A percentile compares a stretch with the other conserved stretches of the same genome.
Evolutionary conservation across 2,113 vertebrate species (phyloP).

Genomic region (Sterna hirundo): DNA sequence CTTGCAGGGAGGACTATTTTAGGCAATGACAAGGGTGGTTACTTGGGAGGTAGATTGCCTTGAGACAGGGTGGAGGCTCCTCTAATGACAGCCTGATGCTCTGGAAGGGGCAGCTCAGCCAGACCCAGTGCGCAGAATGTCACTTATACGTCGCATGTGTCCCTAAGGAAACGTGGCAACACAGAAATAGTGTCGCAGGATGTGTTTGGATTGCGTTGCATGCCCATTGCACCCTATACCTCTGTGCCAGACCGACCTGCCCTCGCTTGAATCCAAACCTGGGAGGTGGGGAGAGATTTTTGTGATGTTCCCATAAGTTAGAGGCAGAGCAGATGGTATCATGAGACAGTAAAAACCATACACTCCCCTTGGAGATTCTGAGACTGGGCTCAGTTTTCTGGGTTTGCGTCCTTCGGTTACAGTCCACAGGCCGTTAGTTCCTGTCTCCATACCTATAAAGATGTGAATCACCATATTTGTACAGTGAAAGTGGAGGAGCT

Average conservation of each 20-base stretch:
- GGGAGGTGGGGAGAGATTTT: background rate
- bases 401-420: background rate
- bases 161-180: background rate
- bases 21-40: background rate
- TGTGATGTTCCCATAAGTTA: background rate
- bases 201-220: fast-evolving
- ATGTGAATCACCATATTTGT: background rate
- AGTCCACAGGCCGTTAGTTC: background rate
- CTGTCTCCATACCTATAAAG: background rate
- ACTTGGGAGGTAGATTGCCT: background rate
- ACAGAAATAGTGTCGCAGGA: background rate
- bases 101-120: background rate
- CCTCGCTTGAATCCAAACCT: background rate
- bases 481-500: background rate
- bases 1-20: background rate
- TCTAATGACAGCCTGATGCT: background rate
- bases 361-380: background rate
- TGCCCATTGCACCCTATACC: background rate
- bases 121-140: fast-evolving
- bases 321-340: background rate
- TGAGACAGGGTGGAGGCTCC: background rate
- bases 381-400: background rate
- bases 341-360: background rate
- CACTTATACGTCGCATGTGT: fast-evolving
- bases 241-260: background rate